phyloP scores from a whole-genome alignment of 2,888 invertebrate genomes.

The Emmelina monodactyla region DNA sequence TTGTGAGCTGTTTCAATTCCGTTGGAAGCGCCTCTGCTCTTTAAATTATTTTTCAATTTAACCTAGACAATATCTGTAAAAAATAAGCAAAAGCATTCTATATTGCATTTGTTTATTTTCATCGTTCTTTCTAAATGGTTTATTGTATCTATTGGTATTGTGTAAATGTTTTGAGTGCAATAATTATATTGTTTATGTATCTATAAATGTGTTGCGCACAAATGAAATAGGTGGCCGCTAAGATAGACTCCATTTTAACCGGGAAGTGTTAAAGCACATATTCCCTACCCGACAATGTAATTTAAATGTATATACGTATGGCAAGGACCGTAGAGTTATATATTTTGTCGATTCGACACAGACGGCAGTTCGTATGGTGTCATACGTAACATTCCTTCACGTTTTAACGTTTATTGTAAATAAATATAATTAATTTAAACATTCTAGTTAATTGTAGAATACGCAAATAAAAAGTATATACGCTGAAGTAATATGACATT shows the following conservation, averaged over 20 bases:
- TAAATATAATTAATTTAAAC: conserved; percentile 39
- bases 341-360: conserved; percentile 39
- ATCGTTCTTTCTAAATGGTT: too few species aligned
- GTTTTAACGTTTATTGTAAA: conserved; percentile 54
- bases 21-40: too few species aligned
- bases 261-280: conserved; percentile 24
- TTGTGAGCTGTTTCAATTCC: too few species aligned
- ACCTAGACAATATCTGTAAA: too few species aligned
- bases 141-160: too few species aligned
- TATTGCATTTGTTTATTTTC: too few species aligned
- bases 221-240: conserved; percentile 34
- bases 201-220: conserved; percentile 42
- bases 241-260: conserved; percentile 48
- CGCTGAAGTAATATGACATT: background rate
- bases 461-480: background rate
- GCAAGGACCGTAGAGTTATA: conserved; percentile 44
- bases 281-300: conserved; percentile 48
- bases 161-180: too few species aligned
- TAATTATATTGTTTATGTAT: too few species aligned
- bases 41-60: too few species aligned
- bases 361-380: conserved; percentile 35
- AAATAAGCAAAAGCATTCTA: too few species aligned
- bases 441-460: conserved; percentile 43
- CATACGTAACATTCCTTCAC: conserved; percentile 46
- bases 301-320: conserved; percentile 63